Evolutionary conservation across 2,888 invertebrate species (phyloP), one percentile per base, ranked within the genome.

Genomic region (Melolontha melolontha): DNA sequence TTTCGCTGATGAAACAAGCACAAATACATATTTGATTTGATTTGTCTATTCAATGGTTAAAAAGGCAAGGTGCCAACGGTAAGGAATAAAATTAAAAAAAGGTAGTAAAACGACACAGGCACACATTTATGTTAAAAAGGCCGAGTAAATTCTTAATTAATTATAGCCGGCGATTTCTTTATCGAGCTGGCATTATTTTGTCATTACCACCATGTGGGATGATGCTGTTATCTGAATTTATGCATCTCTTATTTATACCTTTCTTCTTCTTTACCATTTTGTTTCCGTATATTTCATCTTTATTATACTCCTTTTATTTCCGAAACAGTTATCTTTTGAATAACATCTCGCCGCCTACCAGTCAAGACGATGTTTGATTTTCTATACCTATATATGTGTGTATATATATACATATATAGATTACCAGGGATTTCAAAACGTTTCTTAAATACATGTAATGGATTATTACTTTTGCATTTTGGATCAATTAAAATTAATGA

Each of bases 131-230:
- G 57, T 42, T 49, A 57, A 57, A 34, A 57, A 57, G 57, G 42
- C 22, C 42, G 27, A 27, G 57, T 42, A 57, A 57, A 57, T 42
- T 41, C 41, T 57, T 57, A 57, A 57, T 57, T 55, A 55, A 55
- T 55, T 55, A 55, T 41, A 55, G 41, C 41, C 47, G 17, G 42
- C 29, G 41, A 55, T 41, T 41, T 41, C 41, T 55, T 55, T 55
- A 55, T 55, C 41, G 40, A 41, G 17, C 34, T 22, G 17, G 42
- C 42, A 42, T 57, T 57, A 57, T 42, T 57, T 57, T 22, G 57
- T 57, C 57, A 57, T 57, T 57, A 57, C 27, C 57, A 27, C 22
- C 42, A 16, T 41, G 42, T 42, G 22, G 57, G 27, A 57, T 14
- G 41, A 40, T 42, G 42, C 57, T 39, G 22, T 57, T 57, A 57